Evolutionary conservation across 2,797 vertebrate species (phyloP).

Genomic region (Coracias cyanogaster): DNA sequence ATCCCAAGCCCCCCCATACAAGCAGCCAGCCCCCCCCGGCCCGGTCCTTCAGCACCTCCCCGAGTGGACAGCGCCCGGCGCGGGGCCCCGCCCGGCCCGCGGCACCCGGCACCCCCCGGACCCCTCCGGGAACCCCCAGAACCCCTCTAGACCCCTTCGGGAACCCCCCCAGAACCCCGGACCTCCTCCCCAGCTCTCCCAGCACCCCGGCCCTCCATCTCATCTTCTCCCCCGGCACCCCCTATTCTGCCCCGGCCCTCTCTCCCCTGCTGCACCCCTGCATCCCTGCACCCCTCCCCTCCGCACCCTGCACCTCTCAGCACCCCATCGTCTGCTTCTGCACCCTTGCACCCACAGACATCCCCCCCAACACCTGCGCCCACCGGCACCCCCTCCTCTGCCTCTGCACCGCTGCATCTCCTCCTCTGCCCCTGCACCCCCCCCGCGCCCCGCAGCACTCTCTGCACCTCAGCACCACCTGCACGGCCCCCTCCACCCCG

Average conservation of each 20-base stretch:
- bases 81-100: background rate
- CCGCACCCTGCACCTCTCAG: background rate
- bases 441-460: background rate
- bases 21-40: background rate
- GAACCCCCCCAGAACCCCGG: background rate
- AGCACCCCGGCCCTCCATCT: background rate
- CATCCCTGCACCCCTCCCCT: background rate
- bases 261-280: background rate
- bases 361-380: background rate
- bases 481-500: background rate
- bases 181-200: background rate
- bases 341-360: background rate
- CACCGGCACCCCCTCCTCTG: background rate
- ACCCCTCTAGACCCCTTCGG: background rate
- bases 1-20: background rate
- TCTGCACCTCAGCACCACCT: background rate
- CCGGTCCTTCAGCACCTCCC: background rate
- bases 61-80: background rate
- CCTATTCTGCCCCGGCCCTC: background rate
- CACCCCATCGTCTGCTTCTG: background rate
- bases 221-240: background rate
- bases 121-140: background rate
- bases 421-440: background rate
- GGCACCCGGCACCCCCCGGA: background rate
- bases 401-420: background rate